These are phyloP conservation scores for Chaunax sp. DNA, from an alignment of 2,797 vertebrate species.

Conservation along the genomic window DNA sequence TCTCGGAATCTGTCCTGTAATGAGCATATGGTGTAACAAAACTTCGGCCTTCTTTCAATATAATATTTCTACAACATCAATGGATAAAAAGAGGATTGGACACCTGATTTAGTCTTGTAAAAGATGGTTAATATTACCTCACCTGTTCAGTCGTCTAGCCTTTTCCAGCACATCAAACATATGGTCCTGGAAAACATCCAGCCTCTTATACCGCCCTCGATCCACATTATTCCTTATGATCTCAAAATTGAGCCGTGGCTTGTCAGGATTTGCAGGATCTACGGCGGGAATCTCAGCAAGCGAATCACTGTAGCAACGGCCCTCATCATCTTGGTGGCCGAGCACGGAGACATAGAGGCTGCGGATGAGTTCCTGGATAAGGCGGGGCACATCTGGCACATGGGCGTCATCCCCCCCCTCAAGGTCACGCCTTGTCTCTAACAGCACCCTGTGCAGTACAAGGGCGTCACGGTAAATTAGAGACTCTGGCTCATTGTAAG, in stretches of 20 bases:
- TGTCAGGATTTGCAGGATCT: constrained; percentile 90
- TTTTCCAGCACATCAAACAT: constrained; percentile 99
- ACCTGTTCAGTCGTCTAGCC: constrained; percentile 95
- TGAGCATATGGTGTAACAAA: not conserved
- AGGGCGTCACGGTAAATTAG: constrained; percentile 98
- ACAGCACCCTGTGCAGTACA: constrained; percentile 93
- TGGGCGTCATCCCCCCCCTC: constrained; percentile 95
- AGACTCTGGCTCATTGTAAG: constrained; percentile 97
- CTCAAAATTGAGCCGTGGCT: constrained; percentile 92
- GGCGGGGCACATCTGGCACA: constrained; percentile 92
- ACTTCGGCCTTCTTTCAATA: not conserved
- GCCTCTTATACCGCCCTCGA: constrained; percentile 90
- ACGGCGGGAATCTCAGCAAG: constrained; percentile 94
- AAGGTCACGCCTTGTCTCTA: constrained; percentile 93
- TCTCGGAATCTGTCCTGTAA: constrained; percentile 94
- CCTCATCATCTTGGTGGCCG: constrained; percentile 97
- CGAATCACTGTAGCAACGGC: constrained; percentile 98
- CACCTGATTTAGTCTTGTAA: constrained; percentile 6
- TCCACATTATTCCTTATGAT: constrained; percentile 95
- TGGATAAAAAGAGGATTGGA: not conserved
- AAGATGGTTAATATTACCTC: constrained; percentile 43
- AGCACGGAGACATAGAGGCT: constrained; percentile 98
- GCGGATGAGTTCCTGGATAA: constrained; percentile 97
- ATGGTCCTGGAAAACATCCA: constrained; percentile 98
- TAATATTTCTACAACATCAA: not conserved